phyloP scores from a whole-genome alignment of 2,113 vertebrate species.

The Apaloderma vittatum region DNA sequence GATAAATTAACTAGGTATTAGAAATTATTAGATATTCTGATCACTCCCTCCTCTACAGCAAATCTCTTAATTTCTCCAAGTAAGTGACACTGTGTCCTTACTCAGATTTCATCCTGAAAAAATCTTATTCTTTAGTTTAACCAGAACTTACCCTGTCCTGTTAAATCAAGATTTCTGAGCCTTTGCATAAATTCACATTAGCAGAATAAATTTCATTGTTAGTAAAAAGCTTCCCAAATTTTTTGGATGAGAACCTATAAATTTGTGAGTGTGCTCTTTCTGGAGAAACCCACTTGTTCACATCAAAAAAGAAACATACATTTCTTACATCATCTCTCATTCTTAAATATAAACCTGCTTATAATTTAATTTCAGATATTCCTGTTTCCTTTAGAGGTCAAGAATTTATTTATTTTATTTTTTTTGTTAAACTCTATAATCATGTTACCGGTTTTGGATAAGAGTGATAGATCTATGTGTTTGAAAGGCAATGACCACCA shows the following conservation, averaged over 20 bases:
- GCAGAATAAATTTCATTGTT: neutral
- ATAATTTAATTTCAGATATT: neutral
- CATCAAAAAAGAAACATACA: neutral
- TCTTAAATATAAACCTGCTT: neutral
- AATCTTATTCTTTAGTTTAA: neutral
- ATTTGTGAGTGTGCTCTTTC: neutral
- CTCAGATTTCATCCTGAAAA: neutral
- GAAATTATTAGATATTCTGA: neutral
- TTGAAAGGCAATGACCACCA: neutral
- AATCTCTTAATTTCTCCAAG: neutral
- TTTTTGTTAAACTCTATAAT: neutral
- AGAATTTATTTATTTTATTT: neutral
- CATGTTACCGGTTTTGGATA: neutral
- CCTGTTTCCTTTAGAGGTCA: neutral
- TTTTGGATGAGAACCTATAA: neutral
- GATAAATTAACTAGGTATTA: neutral
- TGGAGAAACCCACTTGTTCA: neutral
- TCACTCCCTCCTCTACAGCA: neutral
- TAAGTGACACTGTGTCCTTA: neutral
- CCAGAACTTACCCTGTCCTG: neutral
- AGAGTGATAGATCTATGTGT: neutral
- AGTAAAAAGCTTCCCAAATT: neutral
- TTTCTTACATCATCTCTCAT: neutral
- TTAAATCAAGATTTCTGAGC: neutral
- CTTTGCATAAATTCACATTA: neutral